phyloP scores from a whole-genome alignment of 1,140 invertebrate genomes.

The Medauroidea extradentata region DNA sequence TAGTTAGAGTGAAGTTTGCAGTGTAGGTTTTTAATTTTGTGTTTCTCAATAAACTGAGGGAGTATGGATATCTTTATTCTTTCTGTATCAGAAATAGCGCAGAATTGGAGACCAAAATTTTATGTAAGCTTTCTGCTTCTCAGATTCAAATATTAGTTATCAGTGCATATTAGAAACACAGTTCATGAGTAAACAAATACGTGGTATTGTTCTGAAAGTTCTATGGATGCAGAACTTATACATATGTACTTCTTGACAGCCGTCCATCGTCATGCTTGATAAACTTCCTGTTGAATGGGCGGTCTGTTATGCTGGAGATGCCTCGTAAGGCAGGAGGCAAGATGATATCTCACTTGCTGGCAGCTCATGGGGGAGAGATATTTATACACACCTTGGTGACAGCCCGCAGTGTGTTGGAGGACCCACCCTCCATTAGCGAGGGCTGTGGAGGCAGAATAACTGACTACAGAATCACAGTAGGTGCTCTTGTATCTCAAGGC shows the following conservation, averaged over 20 bases:
- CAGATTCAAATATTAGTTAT: too few species aligned
- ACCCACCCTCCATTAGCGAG: conserved; percentile 92
- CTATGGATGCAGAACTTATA: not conserved
- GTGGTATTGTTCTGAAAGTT: not conserved
- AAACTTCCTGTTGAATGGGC: conserved; percentile 90
- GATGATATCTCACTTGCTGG: conserved; percentile 87
- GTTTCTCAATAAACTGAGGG: too few species aligned
- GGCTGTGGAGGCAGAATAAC: conserved; percentile 89
- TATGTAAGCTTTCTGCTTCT: too few species aligned
- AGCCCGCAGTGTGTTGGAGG: conserved; percentile 82
- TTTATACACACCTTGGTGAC: conserved; percentile 91
- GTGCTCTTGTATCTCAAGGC: not conserved
- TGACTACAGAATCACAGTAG: conserved; percentile 74
- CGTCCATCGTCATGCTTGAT: conserved; percentile 93
- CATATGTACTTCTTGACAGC: conserved; percentile 36
- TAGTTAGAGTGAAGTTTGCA: too few species aligned
- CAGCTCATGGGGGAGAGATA: conserved; percentile 92
- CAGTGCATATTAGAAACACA: too few species aligned
- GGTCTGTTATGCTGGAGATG: conserved; percentile 93
- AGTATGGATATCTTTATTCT: too few species aligned
- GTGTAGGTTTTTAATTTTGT: too few species aligned
- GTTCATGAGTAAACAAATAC: not conserved
- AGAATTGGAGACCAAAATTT: too few species aligned
- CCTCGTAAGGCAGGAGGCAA: conserved; percentile 81
- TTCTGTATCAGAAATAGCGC: too few species aligned